phyloP scores from a whole-genome alignment of 2,888 invertebrate genomes.

The Andrena trimmerana region DNA sequence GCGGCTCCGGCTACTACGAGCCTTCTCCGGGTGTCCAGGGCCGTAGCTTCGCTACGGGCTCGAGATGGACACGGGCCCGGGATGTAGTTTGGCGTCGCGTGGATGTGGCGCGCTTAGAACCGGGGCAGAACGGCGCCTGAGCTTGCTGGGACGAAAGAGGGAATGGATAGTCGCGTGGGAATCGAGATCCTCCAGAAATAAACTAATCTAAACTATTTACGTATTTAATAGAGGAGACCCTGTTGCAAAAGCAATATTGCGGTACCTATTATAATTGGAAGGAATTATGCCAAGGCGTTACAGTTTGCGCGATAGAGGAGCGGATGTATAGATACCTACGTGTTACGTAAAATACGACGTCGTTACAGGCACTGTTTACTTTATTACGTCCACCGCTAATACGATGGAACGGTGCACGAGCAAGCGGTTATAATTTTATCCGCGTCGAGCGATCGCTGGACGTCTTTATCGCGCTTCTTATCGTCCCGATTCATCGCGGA shows the following conservation, averaged over 20 bases:
- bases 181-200: too few species aligned
- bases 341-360: conserved; percentile 7
- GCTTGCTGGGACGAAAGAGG: background rate
- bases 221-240: background rate
- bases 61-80: background rate
- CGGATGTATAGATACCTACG: background rate
- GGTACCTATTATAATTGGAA: background rate
- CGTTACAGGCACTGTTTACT: conserved; percentile 36
- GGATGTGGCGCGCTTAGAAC: background rate
- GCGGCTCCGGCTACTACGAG: conserved; percentile 63
- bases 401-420: conserved; percentile 31
- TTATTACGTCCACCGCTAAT: conserved; percentile 29
- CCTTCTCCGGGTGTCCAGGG: conserved; percentile 44
- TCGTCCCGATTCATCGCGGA: conserved; percentile 4
- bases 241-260: background rate
- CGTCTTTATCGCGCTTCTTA: conserved; percentile 14
- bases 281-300: conserved; percentile 2
- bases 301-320: conserved; percentile 2
- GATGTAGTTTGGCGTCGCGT: background rate
- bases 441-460: conserved; percentile 27
- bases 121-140: background rate
- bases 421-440: conserved; percentile 10
- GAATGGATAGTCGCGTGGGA: background rate
- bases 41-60: conserved; percentile 29
- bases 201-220: too few species aligned